Conservation (phyloP, 2,797 vertebrate species). For the Brotogeris chrysoptera region DNA sequence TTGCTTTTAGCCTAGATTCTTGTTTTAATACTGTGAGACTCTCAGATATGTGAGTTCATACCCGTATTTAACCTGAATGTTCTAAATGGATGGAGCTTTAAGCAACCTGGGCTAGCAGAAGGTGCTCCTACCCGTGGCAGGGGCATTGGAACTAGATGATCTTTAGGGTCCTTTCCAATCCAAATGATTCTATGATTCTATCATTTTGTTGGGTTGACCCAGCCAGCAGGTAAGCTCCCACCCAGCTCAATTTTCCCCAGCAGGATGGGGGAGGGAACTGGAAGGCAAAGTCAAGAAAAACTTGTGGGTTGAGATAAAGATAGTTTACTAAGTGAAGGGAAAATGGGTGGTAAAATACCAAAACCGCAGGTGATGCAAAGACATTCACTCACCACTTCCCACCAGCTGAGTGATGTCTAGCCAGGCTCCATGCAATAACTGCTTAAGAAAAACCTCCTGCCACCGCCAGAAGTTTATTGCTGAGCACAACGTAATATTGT, state of each 20-base stretch:
- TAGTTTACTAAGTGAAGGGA: not conserved
- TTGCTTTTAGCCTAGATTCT: not conserved
- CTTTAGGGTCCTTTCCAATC: not conserved
- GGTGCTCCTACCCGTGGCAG: not conserved
- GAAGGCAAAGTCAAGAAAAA: not conserved
- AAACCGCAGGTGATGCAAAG: not conserved
- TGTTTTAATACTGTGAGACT: not conserved
- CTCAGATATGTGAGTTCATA: not conserved
- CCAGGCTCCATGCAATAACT: not conserved
- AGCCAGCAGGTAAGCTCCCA: not conserved
- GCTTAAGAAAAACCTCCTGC: not conserved
- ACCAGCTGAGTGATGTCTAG: not conserved
- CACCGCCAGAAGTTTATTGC: not conserved
- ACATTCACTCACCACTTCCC: not conserved
- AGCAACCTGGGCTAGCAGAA: not conserved
- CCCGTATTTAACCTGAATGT: not conserved
- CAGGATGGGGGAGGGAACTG: not conserved
- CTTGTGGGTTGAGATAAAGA: not conserved
- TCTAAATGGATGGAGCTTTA: not conserved
- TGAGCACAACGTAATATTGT: not conserved
- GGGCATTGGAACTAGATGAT: not conserved
- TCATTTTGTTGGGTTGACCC: not conserved
- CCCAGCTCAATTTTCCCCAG: not conserved
- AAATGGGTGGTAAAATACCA: not conserved
- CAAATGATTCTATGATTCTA: not conserved